Conservation (phyloP, 2,797 vertebrate species). For the Pseudotriccus pelzelni region DNA sequence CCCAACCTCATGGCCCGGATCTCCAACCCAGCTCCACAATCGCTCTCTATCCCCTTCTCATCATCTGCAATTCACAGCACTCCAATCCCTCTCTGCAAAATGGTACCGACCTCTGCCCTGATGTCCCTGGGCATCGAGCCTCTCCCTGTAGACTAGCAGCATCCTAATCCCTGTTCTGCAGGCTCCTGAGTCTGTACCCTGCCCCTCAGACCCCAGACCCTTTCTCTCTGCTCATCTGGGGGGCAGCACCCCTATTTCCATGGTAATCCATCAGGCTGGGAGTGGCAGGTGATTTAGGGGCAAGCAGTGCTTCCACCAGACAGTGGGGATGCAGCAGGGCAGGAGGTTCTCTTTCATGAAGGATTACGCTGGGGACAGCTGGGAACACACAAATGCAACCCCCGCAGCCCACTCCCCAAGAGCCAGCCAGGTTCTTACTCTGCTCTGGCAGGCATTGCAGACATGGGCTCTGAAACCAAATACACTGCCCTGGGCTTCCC, state of each 20-base stretch:
- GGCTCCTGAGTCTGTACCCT: neutral
- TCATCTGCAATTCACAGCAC: neutral
- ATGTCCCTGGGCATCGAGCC: neutral
- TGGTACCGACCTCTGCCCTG: neutral
- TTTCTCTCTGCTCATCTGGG: neutral
- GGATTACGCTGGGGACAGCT: constrained; percentile 69
- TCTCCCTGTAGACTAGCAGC: neutral
- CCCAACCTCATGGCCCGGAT: neutral
- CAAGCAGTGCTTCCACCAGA: neutral
- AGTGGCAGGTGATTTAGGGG: constrained; percentile 45
- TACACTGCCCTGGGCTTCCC: neutral
- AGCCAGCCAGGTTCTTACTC: neutral
- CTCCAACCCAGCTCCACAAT: neutral
- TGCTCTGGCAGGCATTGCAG: neutral
- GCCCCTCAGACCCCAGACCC: neutral
- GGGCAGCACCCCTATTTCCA: neutral
- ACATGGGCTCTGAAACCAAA: neutral
- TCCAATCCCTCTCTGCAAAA: neutral
- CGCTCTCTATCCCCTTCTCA: neutral
- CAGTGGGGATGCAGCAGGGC: neutral
- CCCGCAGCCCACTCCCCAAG: neutral
- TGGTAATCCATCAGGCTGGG: neutral
- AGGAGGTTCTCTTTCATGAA: constrained; percentile 60
- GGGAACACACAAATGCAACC: constrained; percentile 57
- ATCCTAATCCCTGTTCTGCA: neutral